These are phyloP conservation scores for Ashinkailepas kermadecensis DNA, from an alignment of 2,888 invertebrate genomes.

Conservation along the genomic window DNA sequence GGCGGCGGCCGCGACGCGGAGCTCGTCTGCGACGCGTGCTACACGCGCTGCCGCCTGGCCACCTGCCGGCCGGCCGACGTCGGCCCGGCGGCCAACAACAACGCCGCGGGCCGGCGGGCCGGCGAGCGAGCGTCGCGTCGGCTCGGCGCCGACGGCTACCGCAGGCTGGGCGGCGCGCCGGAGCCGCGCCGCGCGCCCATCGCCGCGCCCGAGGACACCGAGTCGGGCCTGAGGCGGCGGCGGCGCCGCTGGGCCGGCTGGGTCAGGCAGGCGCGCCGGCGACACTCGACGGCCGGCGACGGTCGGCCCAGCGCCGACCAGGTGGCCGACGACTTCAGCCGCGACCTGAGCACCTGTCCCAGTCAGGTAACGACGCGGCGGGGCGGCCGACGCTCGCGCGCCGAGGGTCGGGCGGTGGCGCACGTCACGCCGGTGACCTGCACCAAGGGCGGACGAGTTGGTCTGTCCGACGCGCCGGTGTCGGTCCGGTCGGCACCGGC, in stretches of 20 bases:
- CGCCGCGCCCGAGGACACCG: conserved; percentile 8
- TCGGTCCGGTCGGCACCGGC: too few species aligned
- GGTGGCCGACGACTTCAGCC: not conserved
- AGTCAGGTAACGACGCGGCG: too few species aligned
- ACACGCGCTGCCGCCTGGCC: not conserved
- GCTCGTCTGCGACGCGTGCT: not conserved
- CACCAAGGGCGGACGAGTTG: too few species aligned
- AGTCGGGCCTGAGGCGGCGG: conserved; percentile 37
- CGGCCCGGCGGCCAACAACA: not conserved
- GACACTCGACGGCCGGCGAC: not conserved
- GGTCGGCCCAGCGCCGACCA: not conserved
- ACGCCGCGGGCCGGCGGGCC: not conserved
- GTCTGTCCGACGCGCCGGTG: too few species aligned
- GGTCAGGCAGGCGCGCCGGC: conserved; percentile 41
- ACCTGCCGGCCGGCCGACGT: not conserved
- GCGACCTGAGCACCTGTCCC: not conserved
- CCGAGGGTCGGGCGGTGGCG: too few species aligned
- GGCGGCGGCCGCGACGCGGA: not conserved
- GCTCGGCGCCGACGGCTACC: not conserved
- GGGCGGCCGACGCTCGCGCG: too few species aligned
- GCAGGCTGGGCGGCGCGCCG: not conserved
- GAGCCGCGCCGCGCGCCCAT: conserved; percentile 2
- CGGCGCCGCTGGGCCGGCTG: conserved; percentile 53
- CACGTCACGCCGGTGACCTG: too few species aligned
- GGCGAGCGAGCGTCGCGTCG: not conserved